Base-by-base conservation (phyloP, 2,113 vertebrate genomes). In the Coracopsis vasa region DNA sequence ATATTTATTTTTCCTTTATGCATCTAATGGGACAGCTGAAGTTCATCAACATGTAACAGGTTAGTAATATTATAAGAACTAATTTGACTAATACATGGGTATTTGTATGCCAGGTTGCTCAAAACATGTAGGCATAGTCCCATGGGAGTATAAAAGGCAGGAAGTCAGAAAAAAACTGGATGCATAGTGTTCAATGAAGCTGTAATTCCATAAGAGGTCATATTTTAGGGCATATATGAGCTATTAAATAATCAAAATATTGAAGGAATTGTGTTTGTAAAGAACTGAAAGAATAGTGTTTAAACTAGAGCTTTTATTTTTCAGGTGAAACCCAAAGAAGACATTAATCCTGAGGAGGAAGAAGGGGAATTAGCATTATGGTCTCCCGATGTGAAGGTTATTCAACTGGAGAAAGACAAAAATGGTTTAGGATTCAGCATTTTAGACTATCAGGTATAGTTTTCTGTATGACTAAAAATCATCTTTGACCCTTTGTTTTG, bases 381-480 rank as follows among this genome's bases (percentile, higher is more conserved):
- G 99, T 98, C 99, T 96, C 97, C 98, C 41, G 98, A 99, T 44
- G 97, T 99, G 93, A 98, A 98, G 92, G 77, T 98, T 89, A 92
- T 99, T 87, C 97, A 99, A 93, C 97, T 99, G 74, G 97, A 98
- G 74, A 99, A 99, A 91, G 98, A 97, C 86, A 98, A 96, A 42
- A 98, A 98, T 90, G 99, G 99, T 56, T 98, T 99, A 31, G 99
- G 99, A 94, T 99, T 99, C 98, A 99, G 99, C 98, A 99, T 99
- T 97, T 98, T 99, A 69, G 99, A 99, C 94, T 99, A 99, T 91
- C 99, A 99, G 99, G 99, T 99, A 98, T 80, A 50, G 9, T 83
- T 91, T 86, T 73, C 27, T 67, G 5, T 83, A 11, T 50, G 51
- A 70, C 18, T 77, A 60, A 86, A 61, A 56, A 48, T 66, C 29